Evolutionary conservation across 2,888 invertebrate species (phyloP), one percentile per base, ranked within the genome.

Genomic region (Drosophila leonis): DNA sequence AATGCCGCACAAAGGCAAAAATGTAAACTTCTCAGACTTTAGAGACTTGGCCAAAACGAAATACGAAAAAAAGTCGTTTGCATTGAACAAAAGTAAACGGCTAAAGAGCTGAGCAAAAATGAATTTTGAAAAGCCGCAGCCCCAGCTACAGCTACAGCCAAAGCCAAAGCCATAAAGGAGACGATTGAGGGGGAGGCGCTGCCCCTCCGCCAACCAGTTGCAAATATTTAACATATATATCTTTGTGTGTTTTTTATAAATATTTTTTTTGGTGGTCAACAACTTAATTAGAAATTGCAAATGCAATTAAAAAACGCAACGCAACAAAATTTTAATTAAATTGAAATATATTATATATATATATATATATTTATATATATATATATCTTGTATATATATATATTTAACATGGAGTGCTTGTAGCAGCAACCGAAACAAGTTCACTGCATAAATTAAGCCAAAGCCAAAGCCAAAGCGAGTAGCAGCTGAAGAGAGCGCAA

Each of bases 401-500:
- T 63, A 42, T 62, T 13, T 65, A 55, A 48, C 31, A 44, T 48
- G 35, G 56, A 62, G 49, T 72, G 75, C n/a, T 33, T 12, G 13
- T 20, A 75, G 79, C 75, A 31, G 29, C 48, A 18, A 7, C 29
- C 48, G 70, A 85, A 91, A 92, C 91, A 85, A 89, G 91, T 92
- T 91, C 90, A 85, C 75, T 90, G 92, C 89, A 91, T 91, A 91
- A 90, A 91, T 91, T 92, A 90, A 71, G 65, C 54, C 13, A 68
- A 69, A 75, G 57, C 51, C 57, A 65, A 20, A 52, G 52, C 52
- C 24, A 37, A 27, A 29, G 52, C 70, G 49, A 52, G 35, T 44
- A 59, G 65, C 72, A 39, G 39, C 51, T 33, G 39, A 51, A 65
- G 64, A 75, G 65, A 57, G 55, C 57, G 65, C 71, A 72, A 66